Conservation (phyloP, 2,797 vertebrate genomes). For the Tamandua tetradactyla region DNA sequence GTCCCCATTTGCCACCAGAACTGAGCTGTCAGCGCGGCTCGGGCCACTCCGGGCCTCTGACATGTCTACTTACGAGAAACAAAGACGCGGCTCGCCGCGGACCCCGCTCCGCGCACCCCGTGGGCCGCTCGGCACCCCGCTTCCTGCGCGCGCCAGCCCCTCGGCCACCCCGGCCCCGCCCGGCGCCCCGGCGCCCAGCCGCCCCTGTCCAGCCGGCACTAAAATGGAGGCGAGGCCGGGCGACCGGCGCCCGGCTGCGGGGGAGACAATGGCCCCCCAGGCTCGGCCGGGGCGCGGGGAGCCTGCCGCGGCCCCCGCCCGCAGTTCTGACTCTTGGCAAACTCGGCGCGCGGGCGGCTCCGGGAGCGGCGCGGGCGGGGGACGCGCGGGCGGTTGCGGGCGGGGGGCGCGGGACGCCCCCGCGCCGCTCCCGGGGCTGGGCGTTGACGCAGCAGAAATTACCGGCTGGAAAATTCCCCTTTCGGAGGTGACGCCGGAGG, state of each 20-base stretch:
- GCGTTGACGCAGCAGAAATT: conserved; percentile 97
- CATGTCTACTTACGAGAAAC: conserved; percentile 85
- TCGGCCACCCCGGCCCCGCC: background rate
- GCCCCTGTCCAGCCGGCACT: conserved; percentile 82
- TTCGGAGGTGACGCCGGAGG: conserved; percentile 89
- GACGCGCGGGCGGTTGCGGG: conserved; percentile 49
- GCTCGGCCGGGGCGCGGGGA: conserved; percentile 71
- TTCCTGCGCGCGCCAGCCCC: conserved; percentile 43
- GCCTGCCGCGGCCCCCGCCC: conserved; percentile 83
- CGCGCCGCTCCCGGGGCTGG: conserved; percentile 87
- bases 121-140: background rate
- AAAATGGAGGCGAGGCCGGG: conserved; percentile 94
- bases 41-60: conserved; percentile 81
- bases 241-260: conserved; percentile 85
- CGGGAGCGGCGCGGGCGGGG: conserved; percentile 77
- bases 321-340: conserved; percentile 86
- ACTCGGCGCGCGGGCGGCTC: conserved; percentile 83
- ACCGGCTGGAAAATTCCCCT: conserved; percentile 95
- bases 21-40: conserved; percentile 83
- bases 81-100: conserved; percentile 80
- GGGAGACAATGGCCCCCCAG: conserved; percentile 88
- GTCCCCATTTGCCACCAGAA: conserved; percentile 78
- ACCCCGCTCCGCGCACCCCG: conserved; percentile 61
- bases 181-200: conserved; percentile 70
- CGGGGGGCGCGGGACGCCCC: conserved; percentile 86